Conservation (phyloP, 2,797 vertebrate species). For the Accipiter badius region DNA sequence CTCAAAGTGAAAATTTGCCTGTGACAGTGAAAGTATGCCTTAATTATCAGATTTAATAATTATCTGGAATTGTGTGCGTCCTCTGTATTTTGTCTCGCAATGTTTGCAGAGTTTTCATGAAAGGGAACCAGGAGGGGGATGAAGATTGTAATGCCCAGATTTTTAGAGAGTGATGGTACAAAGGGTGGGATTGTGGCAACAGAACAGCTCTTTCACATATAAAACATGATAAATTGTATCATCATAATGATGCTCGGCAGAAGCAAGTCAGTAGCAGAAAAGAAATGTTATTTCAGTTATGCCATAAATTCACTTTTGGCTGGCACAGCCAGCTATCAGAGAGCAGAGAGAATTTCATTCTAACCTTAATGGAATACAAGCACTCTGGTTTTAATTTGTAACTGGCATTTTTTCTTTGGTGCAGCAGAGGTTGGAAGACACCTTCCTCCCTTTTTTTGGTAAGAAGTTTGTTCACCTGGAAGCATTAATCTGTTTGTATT, state of each 20-base stretch:
- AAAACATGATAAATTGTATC: not conserved
- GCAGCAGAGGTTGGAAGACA: not conserved
- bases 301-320: not conserved
- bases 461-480: not conserved
- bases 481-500: not conserved
- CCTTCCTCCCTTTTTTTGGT: not conserved
- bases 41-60: not conserved
- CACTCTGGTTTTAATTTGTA: not conserved
- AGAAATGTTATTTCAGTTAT: conserved; percentile 33
- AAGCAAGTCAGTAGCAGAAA: conserved; percentile 12
- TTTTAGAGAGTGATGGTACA: not conserved
- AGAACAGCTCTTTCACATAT: not conserved
- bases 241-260: not conserved
- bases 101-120: not conserved
- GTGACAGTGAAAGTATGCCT: not conserved
- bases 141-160: not conserved
- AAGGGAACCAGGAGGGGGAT: not conserved
- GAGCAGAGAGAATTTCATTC: not conserved
- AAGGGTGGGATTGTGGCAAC: not conserved
- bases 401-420: not conserved
- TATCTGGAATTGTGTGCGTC: not conserved
- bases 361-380: conserved; percentile 4
- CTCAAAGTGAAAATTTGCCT: not conserved
- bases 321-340: not conserved
- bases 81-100: not conserved